Percentiles rank a stretch among this genome's conserved stretches.
These are phyloP conservation scores for Piscicola geometra DNA, from an alignment of 2,888 invertebrate species.

Conservation along the genomic window DNA sequence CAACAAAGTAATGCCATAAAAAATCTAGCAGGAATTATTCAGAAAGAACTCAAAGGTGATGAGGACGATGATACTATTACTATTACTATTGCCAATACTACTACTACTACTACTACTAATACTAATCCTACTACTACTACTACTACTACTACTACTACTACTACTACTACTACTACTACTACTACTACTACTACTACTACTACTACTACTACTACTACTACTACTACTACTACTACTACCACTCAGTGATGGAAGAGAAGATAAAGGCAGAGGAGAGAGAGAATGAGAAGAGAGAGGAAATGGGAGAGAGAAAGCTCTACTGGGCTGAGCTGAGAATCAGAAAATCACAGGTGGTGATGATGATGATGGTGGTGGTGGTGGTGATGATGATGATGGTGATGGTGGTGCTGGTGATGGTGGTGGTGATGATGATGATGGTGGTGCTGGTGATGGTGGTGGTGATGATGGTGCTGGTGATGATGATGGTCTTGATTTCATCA, in stretches of 20 bases:
- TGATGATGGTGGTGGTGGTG: no score
- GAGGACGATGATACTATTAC: no score
- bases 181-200: conserved; percentile 9
- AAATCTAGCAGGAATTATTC: not conserved
- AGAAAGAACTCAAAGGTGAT: not conserved
- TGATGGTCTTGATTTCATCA: no score
- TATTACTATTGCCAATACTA: no score
- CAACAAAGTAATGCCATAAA: not conserved
- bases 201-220: conserved; percentile 9
- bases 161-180: conserved; percentile 2
- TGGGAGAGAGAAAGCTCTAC: not conserved
- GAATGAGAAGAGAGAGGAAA: not conserved
- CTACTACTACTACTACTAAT: no score
- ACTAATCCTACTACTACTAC: no score
- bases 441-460: no score
- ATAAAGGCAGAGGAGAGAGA: not conserved
- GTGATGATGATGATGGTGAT: no score
- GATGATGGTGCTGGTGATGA: no score
- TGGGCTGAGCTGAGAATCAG: not conserved
- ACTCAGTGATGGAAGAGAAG: not conserved
- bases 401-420: not conserved
- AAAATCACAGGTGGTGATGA: not conserved
- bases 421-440: not conserved
- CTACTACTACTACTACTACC: conserved; percentile 5
- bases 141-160: conserved; percentile 8